Conservation (phyloP, 2,113 vertebrate genomes). For the Spilogale gracilis region DNA sequence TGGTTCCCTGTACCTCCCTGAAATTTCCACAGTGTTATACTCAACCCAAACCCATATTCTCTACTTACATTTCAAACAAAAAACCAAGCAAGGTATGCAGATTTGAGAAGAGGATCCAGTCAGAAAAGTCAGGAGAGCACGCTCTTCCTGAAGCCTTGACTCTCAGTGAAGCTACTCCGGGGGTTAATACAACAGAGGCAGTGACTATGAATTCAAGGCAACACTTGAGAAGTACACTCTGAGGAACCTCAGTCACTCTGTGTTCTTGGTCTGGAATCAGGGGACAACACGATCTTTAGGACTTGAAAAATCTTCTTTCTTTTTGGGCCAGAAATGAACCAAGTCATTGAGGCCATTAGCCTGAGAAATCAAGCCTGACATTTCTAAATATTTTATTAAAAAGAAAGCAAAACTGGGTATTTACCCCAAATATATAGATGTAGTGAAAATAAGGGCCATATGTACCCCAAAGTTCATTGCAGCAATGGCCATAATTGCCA, state of each 20-base stretch:
- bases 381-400: conserved; percentile 30
- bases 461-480: too few species aligned
- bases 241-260: not conserved
- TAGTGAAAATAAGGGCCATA: too few species aligned
- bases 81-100: not conserved
- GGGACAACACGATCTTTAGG: not conserved
- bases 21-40: not conserved
- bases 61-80: not conserved
- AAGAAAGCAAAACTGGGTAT: not conserved
- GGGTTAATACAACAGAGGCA: not conserved
- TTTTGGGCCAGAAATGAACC: not conserved
- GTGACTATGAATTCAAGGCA: not conserved
- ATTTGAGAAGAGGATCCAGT: not conserved
- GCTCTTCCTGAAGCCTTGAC: not conserved
- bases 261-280: not conserved
- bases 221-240: not conserved
- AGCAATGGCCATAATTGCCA: too few species aligned
- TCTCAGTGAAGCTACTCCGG: not conserved
- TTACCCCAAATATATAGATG: too few species aligned
- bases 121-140: not conserved
- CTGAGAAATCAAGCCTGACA: not conserved
- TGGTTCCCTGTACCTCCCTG: too few species aligned
- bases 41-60: not conserved
- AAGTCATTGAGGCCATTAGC: not conserved
- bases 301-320: not conserved